Conservation (phyloP, 2,888 invertebrate genomes). For the Brachynemurus nebulosus region DNA sequence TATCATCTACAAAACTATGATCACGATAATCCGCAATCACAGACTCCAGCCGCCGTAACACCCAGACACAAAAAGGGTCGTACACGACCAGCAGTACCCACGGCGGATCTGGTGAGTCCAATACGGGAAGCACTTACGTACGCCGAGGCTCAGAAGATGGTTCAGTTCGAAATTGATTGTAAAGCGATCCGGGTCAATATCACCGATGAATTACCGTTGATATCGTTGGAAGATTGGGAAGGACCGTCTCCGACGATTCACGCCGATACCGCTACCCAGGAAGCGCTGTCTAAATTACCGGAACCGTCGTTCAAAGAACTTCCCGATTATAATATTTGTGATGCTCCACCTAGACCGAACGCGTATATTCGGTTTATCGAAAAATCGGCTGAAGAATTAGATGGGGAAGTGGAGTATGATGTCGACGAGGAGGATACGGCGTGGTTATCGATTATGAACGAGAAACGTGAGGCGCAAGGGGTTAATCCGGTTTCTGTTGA, state of each 20-base stretch:
- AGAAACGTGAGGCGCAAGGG: slow-evolving; percentile 56
- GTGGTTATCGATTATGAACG: slow-evolving; percentile 84
- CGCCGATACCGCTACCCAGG: slow-evolving; percentile 18
- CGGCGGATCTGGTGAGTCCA: slow-evolving; percentile 35
- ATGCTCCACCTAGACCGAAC: slow-evolving; percentile 72
- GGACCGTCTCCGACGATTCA: slow-evolving; percentile 9
- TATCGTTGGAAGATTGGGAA: slow-evolving; percentile 48
- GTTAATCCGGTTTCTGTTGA: slow-evolving; percentile 71
- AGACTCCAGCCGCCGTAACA: slow-evolving; percentile 42
- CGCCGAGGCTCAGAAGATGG: slow-evolving; percentile 71
- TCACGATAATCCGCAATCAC: slow-evolving; percentile 61
- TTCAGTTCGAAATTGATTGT: slow-evolving; percentile 78
- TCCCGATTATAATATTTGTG: slow-evolving; percentile 64
- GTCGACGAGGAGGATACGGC: slow-evolving; percentile 96
- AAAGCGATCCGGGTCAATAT: slow-evolving; percentile 34
- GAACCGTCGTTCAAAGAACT: slow-evolving; percentile 57
- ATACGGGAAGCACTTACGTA: slow-evolving; percentile 62
- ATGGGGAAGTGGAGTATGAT: slow-evolving; percentile 91
- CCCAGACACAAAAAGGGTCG: slow-evolving; percentile 47
- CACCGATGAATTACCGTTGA: slow-evolving; percentile 50
- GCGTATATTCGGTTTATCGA: slow-evolving; percentile 91
- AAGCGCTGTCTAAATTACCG: slow-evolving; percentile 43
- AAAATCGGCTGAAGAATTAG: slow-evolving; percentile 84
- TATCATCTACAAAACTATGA: slow-evolving; percentile 77
- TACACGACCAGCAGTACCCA: slow-evolving; percentile 27